These are phyloP conservation scores for Epiblema foenella DNA, from an alignment of 2,888 invertebrate genomes.

Conservation along the genomic window DNA sequence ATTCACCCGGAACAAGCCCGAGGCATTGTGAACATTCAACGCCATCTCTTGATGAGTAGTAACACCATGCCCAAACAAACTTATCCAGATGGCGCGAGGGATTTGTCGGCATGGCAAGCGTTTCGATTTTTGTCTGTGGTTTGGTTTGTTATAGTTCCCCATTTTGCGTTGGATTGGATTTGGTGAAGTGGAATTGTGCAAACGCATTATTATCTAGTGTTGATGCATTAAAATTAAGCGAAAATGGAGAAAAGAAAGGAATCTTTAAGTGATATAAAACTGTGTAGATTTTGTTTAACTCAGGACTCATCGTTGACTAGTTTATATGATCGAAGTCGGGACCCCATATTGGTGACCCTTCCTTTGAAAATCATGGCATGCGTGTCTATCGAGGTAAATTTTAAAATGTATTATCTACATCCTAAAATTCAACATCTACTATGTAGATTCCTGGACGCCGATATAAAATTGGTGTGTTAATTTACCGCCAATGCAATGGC, in stretches of 20 bases:
- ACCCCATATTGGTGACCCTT: conserved; percentile 86
- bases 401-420: conserved; percentile 33
- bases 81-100: conserved; percentile 13
- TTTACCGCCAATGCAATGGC: conserved; percentile 41
- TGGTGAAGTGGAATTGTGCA: conserved; percentile 21
- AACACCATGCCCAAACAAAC: neutral
- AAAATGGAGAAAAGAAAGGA: conserved; percentile 86
- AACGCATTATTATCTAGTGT: conserved; percentile 27
- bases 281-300: conserved; percentile 91
- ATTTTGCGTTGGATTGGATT: conserved; percentile 39
- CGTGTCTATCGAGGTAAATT: conserved; percentile 90
- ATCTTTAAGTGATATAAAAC: conserved; percentile 85
- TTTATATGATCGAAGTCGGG: conserved; percentile 86
- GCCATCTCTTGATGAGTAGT: conserved; percentile 27
- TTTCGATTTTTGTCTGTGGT: conserved; percentile 41
- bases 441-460: neutral
- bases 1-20: too few species aligned
- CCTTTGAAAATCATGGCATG: conserved; percentile 91
- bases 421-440: neutral
- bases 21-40: neutral
- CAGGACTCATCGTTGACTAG: conserved; percentile 86
- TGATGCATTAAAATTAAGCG: conserved; percentile 32
- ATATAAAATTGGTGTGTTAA: neutral
- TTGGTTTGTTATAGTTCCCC: conserved; percentile 37
- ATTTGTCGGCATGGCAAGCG: conserved; percentile 28